Conservation (phyloP, 2,113 vertebrate species). For the Ammodytes marinus region DNA sequence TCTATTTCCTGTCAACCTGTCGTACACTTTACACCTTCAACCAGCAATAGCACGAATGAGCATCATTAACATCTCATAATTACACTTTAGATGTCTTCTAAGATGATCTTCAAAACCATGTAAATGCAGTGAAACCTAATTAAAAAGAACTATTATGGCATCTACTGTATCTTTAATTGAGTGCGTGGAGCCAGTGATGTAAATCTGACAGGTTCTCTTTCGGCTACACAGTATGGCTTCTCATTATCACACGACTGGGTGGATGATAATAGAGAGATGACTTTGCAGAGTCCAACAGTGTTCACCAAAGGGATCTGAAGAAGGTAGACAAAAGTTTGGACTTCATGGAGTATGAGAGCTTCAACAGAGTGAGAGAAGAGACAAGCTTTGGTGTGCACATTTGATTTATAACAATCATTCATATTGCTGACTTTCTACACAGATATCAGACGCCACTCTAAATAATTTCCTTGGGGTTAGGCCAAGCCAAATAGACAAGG, state of each 20-base stretch:
- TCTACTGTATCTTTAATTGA: slow-evolving; percentile 20
- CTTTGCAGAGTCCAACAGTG: slow-evolving; percentile 25
- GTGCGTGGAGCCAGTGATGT: slow-evolving; percentile 18
- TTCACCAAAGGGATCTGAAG: neutral
- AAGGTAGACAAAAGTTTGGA: slow-evolving; percentile 6
- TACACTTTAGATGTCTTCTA: slow-evolving; percentile 8
- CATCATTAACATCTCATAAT: slow-evolving; percentile 45
- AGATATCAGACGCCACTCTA: neutral
- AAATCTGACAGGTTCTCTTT: slow-evolving; percentile 44
- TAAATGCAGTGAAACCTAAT: slow-evolving; percentile 42
- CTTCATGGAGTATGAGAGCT: neutral
- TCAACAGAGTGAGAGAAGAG: neutral
- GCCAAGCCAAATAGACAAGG: slow-evolving; percentile 8
- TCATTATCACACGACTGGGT: slow-evolving; percentile 60
- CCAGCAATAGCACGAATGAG: slow-evolving; percentile 23
- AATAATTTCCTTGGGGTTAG: neutral
- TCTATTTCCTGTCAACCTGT: neutral
- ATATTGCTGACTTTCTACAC: neutral
- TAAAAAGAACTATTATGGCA: neutral
- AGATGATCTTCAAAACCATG: neutral
- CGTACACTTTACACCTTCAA: slow-evolving; percentile 15
- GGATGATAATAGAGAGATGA: slow-evolving; percentile 18
- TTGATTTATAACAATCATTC: neutral
- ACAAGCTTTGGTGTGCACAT: neutral
- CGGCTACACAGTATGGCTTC: slow-evolving; percentile 47